These are phyloP conservation scores for Alfaro cultratus DNA, from an alignment of 2,797 vertebrate species.

Conservation along the genomic window DNA sequence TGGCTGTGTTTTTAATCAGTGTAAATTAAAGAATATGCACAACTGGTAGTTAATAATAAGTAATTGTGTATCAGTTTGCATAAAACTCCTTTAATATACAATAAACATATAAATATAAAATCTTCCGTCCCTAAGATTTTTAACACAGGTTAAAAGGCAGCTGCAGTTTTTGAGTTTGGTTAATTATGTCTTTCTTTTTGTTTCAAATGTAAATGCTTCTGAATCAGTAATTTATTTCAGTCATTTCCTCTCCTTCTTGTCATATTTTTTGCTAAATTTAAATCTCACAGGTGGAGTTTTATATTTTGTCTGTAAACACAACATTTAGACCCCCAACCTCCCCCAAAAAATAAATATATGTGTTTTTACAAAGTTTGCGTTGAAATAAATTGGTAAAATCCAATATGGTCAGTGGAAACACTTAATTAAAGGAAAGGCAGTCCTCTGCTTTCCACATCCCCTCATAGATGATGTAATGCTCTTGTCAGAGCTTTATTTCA, in stretches of 20 bases:
- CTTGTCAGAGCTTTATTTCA: neutral
- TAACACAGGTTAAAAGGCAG: neutral
- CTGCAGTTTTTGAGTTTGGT: neutral
- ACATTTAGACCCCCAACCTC: neutral
- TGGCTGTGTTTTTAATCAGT: neutral
- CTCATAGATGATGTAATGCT: neutral
- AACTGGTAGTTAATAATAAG: neutral
- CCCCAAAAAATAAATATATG: neutral
- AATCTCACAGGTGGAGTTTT: neutral
- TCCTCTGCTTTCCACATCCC: neutral
- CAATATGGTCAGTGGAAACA: neutral
- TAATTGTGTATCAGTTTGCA: neutral
- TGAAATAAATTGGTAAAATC: neutral
- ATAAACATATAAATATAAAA: neutral
- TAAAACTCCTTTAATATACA: neutral
- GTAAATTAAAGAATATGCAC: neutral
- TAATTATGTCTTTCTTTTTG: neutral
- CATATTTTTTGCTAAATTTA: neutral
- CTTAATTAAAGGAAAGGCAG: neutral
- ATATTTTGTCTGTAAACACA: neutral
- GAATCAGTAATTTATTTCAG: neutral
- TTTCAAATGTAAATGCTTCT: neutral
- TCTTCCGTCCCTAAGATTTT: neutral
- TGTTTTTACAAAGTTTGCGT: neutral
- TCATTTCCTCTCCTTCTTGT: neutral